A percentile compares a stretch with the other conserved stretches of the same genome.
phyloP scores from a whole-genome alignment of 2,888 invertebrate species.

The Aphelenchoides bicaudatus region DNA sequence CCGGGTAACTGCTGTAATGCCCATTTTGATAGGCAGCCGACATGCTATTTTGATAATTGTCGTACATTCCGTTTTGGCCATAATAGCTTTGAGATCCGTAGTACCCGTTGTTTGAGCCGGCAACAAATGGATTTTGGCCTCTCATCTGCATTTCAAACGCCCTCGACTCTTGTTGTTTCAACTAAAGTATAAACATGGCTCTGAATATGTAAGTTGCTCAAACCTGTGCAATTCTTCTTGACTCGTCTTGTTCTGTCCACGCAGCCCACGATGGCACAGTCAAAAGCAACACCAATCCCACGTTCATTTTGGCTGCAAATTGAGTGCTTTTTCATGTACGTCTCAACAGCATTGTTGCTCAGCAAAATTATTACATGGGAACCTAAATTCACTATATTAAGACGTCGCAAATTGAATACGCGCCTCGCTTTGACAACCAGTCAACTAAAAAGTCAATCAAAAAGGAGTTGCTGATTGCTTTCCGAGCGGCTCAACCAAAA shows the following conservation, averaged over 20 bases:
- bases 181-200: conserved; percentile 20
- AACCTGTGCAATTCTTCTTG: conserved; percentile 32
- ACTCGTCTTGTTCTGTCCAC: conserved; percentile 34
- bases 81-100: too few species aligned
- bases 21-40: not conserved
- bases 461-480: too few species aligned
- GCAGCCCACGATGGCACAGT: not conserved
- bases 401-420: too few species aligned
- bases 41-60: not conserved
- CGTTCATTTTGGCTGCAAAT: not conserved
- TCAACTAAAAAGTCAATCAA: too few species aligned
- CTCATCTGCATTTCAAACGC: conserved; percentile 32
- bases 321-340: too few species aligned
- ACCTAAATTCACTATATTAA: too few species aligned
- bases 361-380: too few species aligned
- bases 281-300: conserved; percentile 12
- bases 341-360: too few species aligned
- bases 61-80: not conserved
- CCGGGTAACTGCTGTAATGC: conserved; percentile 7
- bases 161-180: conserved; percentile 32
- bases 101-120: not conserved
- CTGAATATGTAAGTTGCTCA: conserved; percentile 6
- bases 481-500: too few species aligned
- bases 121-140: conserved; percentile 16
- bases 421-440: too few species aligned